A percentile compares a stretch with the other conserved stretches of the same genome.
phyloP scores from a whole-genome alignment of 2,113 vertebrate species.

The Passerina amoena region DNA sequence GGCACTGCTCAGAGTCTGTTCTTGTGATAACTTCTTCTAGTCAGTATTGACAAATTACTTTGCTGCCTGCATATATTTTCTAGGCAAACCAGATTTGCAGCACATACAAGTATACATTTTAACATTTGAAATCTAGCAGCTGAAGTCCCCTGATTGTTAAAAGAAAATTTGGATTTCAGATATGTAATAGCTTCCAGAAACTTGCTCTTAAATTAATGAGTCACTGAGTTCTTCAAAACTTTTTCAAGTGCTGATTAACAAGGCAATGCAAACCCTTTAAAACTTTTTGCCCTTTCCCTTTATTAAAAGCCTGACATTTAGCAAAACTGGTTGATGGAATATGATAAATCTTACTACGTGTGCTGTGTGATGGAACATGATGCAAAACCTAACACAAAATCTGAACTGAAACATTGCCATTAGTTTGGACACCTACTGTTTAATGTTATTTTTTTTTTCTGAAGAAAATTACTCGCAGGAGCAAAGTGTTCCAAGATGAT shows the following conservation, averaged over 20 bases:
- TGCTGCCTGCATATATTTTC: background rate
- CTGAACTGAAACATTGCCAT: conserved; percentile 61
- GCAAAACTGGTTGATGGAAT: conserved; percentile 70
- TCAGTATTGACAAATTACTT: conserved; percentile 4
- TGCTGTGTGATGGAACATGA: conserved; percentile 67
- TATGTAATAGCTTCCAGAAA: conserved; percentile 36
- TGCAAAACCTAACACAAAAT: conserved; percentile 70
- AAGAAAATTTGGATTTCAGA: conserved; percentile 36
- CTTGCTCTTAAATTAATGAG: conserved; percentile 53
- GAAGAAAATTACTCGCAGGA: conserved; percentile 65
- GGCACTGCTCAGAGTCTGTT: background rate
- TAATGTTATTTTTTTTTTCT: conserved; percentile 38
- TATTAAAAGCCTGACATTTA: conserved; percentile 82
- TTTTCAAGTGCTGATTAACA: conserved; percentile 67
- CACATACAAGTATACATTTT: background rate
- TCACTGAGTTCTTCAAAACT: conserved; percentile 51
- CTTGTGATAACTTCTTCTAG: background rate
- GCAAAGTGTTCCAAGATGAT: conserved; percentile 50
- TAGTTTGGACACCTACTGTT: conserved; percentile 64
- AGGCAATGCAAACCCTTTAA: conserved; percentile 69
- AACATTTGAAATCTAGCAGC: conserved; percentile 29
- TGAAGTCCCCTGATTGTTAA: background rate
- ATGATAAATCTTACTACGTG: conserved; percentile 68
- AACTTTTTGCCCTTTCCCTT: conserved; percentile 79
- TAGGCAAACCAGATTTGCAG: background rate